Evolutionary conservation across 1,140 invertebrate genomes (phyloP).

Genomic region (Hyles vespertilio): DNA sequence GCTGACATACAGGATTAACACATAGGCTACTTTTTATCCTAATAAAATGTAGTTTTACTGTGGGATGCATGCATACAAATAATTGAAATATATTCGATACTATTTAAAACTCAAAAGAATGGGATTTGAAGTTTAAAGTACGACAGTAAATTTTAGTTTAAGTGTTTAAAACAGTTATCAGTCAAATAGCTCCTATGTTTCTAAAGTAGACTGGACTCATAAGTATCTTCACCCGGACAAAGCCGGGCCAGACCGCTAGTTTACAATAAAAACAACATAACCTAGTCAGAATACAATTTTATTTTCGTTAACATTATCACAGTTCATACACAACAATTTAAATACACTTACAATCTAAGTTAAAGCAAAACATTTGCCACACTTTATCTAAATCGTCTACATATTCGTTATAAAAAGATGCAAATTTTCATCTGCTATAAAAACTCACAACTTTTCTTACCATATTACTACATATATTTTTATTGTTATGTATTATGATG

Average conservation of each 20-base stretch:
- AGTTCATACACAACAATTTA: slow-evolving; percentile 38
- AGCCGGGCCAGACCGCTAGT: background rate
- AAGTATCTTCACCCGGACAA: background rate
- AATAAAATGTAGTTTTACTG: too few species aligned
- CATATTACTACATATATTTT: background rate
- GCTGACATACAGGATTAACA: too few species aligned
- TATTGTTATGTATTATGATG: too few species aligned
- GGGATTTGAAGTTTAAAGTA: too few species aligned
- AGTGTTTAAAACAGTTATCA: too few species aligned
- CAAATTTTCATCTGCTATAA: slow-evolving; percentile 36
- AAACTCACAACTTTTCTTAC: slow-evolving; percentile 31
- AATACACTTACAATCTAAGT: slow-evolving; percentile 1
- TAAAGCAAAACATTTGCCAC: background rate
- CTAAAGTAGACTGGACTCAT: too few species aligned
- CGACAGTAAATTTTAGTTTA: too few species aligned
- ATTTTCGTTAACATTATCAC: slow-evolving; percentile 52
- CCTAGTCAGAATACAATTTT: slow-evolving; percentile 11
- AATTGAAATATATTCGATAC: too few species aligned
- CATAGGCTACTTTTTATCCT: too few species aligned
- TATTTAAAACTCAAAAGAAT: too few species aligned
- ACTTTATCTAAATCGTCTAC: background rate
- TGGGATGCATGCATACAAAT: too few species aligned
- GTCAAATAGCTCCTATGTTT: too few species aligned
- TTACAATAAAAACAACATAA: slow-evolving; percentile 9
- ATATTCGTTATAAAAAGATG: slow-evolving; percentile 21